phyloP scores from a whole-genome alignment of 2,797 vertebrate genomes.

The Mormyrops boulengeri region DNA sequence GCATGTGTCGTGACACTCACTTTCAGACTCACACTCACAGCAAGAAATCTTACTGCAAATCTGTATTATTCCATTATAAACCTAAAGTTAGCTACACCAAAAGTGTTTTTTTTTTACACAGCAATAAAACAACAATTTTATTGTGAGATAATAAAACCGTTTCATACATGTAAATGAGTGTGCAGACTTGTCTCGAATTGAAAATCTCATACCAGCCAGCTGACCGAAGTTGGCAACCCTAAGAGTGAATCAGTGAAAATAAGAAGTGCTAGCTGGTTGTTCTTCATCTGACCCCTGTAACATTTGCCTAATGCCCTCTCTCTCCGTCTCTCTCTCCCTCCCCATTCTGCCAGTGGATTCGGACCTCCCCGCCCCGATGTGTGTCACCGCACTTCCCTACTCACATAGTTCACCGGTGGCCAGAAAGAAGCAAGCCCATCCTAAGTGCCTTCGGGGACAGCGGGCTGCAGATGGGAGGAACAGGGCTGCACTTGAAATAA shows the following conservation, averaged over 20 bases:
- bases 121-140: background rate
- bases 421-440: background rate
- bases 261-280: background rate
- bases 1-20: background rate
- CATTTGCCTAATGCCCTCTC: conserved; percentile 51
- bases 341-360: background rate
- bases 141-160: background rate
- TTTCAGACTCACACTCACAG: too few relatives aligned
- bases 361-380: background rate
- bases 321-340: background rate
- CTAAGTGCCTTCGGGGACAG: background rate
- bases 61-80: background rate
- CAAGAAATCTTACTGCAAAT: background rate
- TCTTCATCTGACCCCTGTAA: conserved; percentile 51
- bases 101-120: background rate
- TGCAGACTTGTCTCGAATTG: background rate
- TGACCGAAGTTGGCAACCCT: background rate
- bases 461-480: background rate
- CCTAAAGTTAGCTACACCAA: background rate
- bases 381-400: conserved; percentile 21
- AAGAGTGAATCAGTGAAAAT: background rate
- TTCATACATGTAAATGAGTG: background rate
- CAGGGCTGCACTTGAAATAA: background rate
- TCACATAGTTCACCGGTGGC: background rate
- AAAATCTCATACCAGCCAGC: background rate